Evolutionary conservation across 2,113 vertebrate species (phyloP).

Genomic region (Cyprinus carpio): DNA sequence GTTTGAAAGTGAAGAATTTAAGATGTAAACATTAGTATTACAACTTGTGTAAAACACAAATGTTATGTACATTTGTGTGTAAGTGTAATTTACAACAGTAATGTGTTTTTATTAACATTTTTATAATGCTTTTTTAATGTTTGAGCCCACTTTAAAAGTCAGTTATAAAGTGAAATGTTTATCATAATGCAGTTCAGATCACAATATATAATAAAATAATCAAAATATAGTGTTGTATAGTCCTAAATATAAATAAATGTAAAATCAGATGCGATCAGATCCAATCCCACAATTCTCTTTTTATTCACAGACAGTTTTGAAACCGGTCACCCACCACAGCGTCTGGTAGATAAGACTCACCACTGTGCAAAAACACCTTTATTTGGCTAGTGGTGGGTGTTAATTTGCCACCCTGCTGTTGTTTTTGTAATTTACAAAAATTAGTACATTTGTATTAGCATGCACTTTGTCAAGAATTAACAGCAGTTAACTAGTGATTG

Average conservation of each 20-base stretch:
- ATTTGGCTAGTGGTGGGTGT: neutral
- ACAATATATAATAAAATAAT: too few relatives aligned
- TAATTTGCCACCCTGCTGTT: neutral
- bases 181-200: neutral
- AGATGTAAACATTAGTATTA: too few relatives aligned
- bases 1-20: too few relatives aligned
- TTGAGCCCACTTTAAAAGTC: too few relatives aligned
- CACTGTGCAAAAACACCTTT: neutral
- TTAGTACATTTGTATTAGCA: neutral
- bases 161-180: neutral
- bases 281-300: slow-evolving; percentile 2
- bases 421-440: neutral
- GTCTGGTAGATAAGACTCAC: neutral
- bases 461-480: neutral
- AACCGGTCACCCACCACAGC: neutral
- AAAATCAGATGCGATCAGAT: neutral
- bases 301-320: neutral
- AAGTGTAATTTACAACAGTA: too few relatives aligned
- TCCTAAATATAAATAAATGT: neutral
- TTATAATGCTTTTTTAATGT: too few relatives aligned
- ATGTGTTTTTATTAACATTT: too few relatives aligned
- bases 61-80: too few relatives aligned
- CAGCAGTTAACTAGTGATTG: neutral
- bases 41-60: too few relatives aligned
- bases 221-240: too few relatives aligned